A percentile compares a stretch with the other conserved stretches of the same genome.
Evolutionary conservation across 2,888 invertebrate species (phyloP).

Genomic region (Drosophila atripex): DNA sequence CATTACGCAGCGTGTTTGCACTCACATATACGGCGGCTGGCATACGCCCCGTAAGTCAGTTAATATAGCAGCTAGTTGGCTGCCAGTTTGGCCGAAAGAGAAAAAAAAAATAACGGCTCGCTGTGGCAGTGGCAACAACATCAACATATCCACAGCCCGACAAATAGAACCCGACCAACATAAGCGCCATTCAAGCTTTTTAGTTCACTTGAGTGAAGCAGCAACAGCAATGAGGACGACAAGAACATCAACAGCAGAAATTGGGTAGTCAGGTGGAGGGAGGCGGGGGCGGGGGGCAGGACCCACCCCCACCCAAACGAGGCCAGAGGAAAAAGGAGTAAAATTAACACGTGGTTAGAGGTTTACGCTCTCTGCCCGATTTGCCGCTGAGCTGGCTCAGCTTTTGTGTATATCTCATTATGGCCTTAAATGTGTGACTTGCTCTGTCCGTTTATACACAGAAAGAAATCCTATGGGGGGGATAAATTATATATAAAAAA

Average conservation of each 20-base stretch:
- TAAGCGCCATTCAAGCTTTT: constrained; percentile 77
- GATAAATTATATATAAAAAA: too few species aligned
- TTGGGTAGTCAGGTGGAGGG: constrained; percentile 21
- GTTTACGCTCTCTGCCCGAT: constrained; percentile 70
- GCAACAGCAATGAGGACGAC: constrained; percentile 49
- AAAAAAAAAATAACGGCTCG: constrained; percentile 33
- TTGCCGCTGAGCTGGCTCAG: constrained; percentile 63
- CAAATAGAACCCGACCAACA: constrained; percentile 66
- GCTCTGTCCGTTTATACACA: constrained; percentile 19
- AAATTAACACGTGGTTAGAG: constrained; percentile 77
- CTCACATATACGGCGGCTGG: constrained; percentile 36
- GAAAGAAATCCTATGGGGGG: constrained; percentile 1
- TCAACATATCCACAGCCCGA: constrained; percentile 58
- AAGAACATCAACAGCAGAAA: constrained; percentile 49
- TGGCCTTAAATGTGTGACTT: constrained; percentile 60
- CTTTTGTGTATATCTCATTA: constrained; percentile 74
- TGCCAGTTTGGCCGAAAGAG: constrained; percentile 53
- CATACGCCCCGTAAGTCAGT: constrained; percentile 67
- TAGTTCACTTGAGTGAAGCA: constrained; percentile 61
- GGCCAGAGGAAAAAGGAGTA: constrained; percentile 56
- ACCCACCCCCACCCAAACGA: neutral
- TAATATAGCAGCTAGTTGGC: constrained; percentile 76
- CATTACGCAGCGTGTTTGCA: constrained; percentile 76
- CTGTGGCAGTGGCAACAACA: constrained; percentile 28
- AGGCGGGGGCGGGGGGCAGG: neutral